A percentile compares a stretch with the other conserved stretches of the same genome.
phyloP scores from a whole-genome alignment of 35 echinoderm and acorn worm genomes.

The Heliocidaris erythrogramma region DNA sequence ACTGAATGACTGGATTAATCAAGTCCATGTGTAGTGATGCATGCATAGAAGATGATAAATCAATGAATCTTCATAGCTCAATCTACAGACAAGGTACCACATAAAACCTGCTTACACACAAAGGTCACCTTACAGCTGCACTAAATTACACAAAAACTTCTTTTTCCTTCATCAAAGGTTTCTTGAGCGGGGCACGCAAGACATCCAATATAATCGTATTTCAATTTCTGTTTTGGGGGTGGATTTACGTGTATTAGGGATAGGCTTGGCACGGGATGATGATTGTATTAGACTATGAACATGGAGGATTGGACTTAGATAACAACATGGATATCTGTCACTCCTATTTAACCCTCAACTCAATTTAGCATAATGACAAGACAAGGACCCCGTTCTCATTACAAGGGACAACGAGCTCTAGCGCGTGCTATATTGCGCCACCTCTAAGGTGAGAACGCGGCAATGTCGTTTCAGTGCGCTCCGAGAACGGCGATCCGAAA shows the following conservation, averaged over 20 bases:
- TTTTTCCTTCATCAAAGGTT: background rate
- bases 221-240: background rate
- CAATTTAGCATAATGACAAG: background rate
- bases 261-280: background rate
- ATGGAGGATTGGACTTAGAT: background rate
- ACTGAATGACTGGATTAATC: background rate
- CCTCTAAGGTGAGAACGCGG: too few relatives aligned
- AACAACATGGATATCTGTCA: background rate
- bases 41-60: background rate
- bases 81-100: background rate
- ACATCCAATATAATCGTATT: background rate
- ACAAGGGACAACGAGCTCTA: too few relatives aligned
- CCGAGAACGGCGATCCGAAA: too few relatives aligned
- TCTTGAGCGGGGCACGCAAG: background rate
- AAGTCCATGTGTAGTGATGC: conserved; percentile 9
- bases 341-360: background rate
- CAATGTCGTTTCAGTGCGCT: too few relatives aligned
- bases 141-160: background rate
- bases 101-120: background rate
- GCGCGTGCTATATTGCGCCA: too few relatives aligned
- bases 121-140: conserved; percentile 4
- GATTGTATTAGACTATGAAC: background rate
- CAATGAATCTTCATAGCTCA: conserved; percentile 2
- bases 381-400: background rate
- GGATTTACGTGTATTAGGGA: background rate